phyloP scores from a whole-genome alignment of 2,888 invertebrate genomes.

The Anorthoa munda region DNA sequence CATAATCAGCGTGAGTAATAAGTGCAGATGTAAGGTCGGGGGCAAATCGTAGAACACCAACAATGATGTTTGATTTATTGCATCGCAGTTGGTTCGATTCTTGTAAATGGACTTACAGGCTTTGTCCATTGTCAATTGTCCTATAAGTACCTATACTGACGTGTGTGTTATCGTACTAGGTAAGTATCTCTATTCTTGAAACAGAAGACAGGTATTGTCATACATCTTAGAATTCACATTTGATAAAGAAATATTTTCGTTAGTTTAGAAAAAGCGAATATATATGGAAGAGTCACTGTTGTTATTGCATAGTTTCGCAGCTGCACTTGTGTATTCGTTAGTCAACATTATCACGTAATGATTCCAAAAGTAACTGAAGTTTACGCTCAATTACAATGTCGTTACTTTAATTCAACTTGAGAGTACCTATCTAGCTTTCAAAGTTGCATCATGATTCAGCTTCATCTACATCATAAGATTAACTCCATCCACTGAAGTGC shows the following conservation, averaged over 20 bases:
- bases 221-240: constrained; percentile 12
- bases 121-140: constrained; percentile 84
- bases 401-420: not conserved
- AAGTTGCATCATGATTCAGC: not conserved
- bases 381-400: not conserved
- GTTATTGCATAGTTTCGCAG: constrained; percentile 1
- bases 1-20: constrained; percentile 67
- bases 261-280: not conserved
- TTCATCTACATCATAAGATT: not conserved
- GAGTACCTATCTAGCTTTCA: not conserved
- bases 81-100: constrained; percentile 69
- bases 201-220: not conserved
- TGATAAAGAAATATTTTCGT: not conserved
- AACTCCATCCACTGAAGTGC: constrained; percentile 22
- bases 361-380: not conserved
- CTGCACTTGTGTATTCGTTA: not conserved
- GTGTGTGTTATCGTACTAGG: constrained; percentile 10
- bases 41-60: constrained; percentile 75
- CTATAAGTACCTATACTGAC: constrained; percentile 29
- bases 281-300: too few species aligned
- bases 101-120: constrained; percentile 72
- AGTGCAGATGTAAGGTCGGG: constrained; percentile 68
- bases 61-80: constrained; percentile 83
- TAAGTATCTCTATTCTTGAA: constrained; percentile 19
- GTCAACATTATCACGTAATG: not conserved